Base-by-base conservation (phyloP, 2,797 vertebrate species). In the Eulemur albifrons region DNA sequence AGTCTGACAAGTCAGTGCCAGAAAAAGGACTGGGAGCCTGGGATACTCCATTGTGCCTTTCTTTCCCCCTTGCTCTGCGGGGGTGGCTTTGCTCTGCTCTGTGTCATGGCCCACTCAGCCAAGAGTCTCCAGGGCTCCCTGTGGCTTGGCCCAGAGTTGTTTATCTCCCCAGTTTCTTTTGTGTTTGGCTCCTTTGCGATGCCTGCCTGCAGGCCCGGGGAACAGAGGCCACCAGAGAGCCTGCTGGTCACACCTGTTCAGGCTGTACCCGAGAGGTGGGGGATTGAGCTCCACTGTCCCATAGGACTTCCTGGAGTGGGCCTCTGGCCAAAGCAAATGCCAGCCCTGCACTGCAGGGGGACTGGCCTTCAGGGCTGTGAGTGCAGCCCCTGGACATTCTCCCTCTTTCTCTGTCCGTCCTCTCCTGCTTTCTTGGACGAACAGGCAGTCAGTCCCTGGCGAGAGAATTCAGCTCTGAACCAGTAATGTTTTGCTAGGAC, bases 181-280 rank as follows among this genome's bases (percentile, higher is more conserved):
- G 79, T 6, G 57, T 93, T 57, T 69, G 80, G 83, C 67, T 70
- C 7, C 20, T 84, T 86, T 23, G n/a, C 15, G 43, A 43, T 6
- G 21, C 2, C 12, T 50, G 69, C 52, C 79, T 96, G 77, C 57
- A 38, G 79, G 61, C 48, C 10, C 4, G 77, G 92, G 77, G 76
- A 79, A 50, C 61, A 67, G n/a, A 89, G 75, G 54, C 40, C 61
- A 45, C 27, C 38, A 81, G 77, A 38, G 30, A 82, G 52, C 59
- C 86, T 69, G 79, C 88, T 94, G 92, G 57, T 80, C 72, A 87
- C 88, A 96, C 70, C 76, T 94, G 72, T 54, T 94, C 65, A 93
- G 61, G 63, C 21, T 35, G 15, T 27, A 23, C 20, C 73, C 75
- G 15, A 45, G n/a, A 76, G 57, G 35, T 23, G 15, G 15, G 72